Base-by-base conservation (phyloP, 1,140 invertebrate species). In the Brachionus koreanus region DNA sequence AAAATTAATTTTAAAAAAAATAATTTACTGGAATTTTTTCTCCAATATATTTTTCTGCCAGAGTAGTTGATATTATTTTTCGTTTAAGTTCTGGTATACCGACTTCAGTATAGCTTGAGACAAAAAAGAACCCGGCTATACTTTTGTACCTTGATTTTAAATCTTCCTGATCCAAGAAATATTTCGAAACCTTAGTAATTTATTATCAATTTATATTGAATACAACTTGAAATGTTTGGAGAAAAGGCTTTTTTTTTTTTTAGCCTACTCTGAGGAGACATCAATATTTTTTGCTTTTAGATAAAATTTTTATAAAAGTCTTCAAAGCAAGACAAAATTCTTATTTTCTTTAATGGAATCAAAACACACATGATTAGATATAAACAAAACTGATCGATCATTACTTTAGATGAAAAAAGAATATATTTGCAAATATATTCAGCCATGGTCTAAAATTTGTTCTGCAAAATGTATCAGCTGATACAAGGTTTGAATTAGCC, bases 111-210 rank as follows among this genome's bases (percentile, higher is more conserved):
- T 83, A 85, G 1, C 85, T 86, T 76, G 86, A 87, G 72, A 88
- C 85, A 83, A 85, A 86, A 83, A 86, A 83, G 67, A 87, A 88
- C 3, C 85, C 85, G 33, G 82, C 83, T 72, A 88, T 87, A 72
- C 87, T 86, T 25, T 86, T 86, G 63, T 86, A 88, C 16, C 83
- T 82, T 6, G 75, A 61, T 75, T 83, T 84, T 25, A 87, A 63
- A 23, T 86, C 85, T n/a, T 85, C 83, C 37, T 81, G 67, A 3
- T 86, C 84, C 16, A 87, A 83, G 33, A 83, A 83, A n/a, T 83
- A 84, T 39, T 39, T 72, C 42, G 67, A 33, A 10, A 67, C 63
- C 35, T 67, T 16, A 7, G 3, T 12, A 46, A 46, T 46, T n/a
- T n/a, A n/a, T n/a, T n/a, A n/a, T n/a, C n/a, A n/a, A 5, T 39